Percentiles rank a stretch among this genome's conserved stretches.
Conservation (phyloP, 2,113 vertebrate genomes). For the Sapajus apella region DNA sequence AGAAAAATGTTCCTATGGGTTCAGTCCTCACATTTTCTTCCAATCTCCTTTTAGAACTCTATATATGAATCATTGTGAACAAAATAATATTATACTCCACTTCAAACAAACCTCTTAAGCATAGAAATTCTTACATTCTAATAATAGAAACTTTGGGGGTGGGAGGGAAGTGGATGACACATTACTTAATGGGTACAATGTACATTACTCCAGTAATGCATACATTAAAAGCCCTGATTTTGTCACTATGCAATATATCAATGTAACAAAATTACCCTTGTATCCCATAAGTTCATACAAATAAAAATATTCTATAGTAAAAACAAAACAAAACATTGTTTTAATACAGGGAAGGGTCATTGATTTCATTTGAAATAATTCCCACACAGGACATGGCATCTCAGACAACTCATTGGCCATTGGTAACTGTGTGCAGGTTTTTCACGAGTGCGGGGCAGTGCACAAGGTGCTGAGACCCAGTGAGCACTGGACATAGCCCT, state of each 20-base stretch:
- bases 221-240: too few species aligned
- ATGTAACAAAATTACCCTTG: too few species aligned
- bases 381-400: conserved; percentile 86
- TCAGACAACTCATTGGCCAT: conserved; percentile 80
- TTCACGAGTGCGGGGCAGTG: conserved; percentile 81
- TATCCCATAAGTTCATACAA: too few species aligned
- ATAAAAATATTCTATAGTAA: too few species aligned
- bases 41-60: not conserved
- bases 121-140: not conserved
- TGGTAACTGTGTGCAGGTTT: conserved; percentile 86
- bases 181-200: too few species aligned
- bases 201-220: too few species aligned
- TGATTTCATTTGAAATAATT: conserved; percentile 86
- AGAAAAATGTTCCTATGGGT: not conserved
- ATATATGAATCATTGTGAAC: not conserved
- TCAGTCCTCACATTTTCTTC: not conserved
- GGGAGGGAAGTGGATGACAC: too few species aligned
- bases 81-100: not conserved
- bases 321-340: conserved; percentile 48
- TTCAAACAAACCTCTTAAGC: not conserved
- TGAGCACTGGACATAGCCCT: conserved; percentile 49
- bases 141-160: too few species aligned
- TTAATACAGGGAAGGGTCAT: conserved; percentile 78
- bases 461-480: conserved; percentile 77
- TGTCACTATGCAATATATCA: too few species aligned